Conservation (phyloP, 1,140 invertebrate genomes). For the Asbolus verrucosus region DNA sequence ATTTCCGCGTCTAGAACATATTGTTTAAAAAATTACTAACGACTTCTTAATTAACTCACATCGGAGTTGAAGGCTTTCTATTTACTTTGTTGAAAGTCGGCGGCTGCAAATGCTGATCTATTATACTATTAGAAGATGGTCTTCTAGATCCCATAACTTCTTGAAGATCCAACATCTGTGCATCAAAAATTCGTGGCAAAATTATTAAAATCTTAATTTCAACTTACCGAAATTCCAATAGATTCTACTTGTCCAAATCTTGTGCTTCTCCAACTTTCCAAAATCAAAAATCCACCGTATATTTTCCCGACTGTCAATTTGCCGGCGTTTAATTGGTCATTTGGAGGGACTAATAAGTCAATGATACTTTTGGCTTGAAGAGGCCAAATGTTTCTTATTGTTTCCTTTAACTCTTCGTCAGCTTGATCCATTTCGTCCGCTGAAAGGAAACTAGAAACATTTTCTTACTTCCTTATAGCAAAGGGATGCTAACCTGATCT, state of each 20-base stretch:
- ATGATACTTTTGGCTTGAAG: slow-evolving; percentile 97
- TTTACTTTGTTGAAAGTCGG: slow-evolving; percentile 76
- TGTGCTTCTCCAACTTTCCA: slow-evolving; percentile 97
- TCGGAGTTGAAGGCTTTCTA: slow-evolving; percentile 83
- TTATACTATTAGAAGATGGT: slow-evolving; percentile 77
- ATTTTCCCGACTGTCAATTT: slow-evolving; percentile 99
- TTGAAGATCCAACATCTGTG: slow-evolving; percentile 79
- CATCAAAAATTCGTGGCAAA: slow-evolving; percentile 10
- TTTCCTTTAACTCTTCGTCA: slow-evolving; percentile 94
- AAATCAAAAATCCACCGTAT: slow-evolving; percentile 95
- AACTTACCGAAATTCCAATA: slow-evolving; percentile 84
- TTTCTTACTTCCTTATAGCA: no score
- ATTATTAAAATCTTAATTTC: no score
- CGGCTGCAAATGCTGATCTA: slow-evolving; percentile 74
- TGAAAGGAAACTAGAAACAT: no score
- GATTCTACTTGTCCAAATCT: slow-evolving; percentile 87
- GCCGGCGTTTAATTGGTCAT: slow-evolving; percentile 84
- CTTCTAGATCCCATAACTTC: slow-evolving; percentile 76
- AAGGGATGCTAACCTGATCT: slow-evolving; percentile 88
- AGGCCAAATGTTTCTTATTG: slow-evolving; percentile 98
- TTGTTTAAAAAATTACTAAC: no score
- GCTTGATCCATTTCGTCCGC: slow-evolving; percentile 99
- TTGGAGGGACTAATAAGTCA: slow-evolving; percentile 93
- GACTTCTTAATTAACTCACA: slow-evolving; percentile 70
- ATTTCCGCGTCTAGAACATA: slow-evolving; percentile 67